Evolutionary conservation across 1,140 invertebrate genomes (phyloP).

Genomic region (Formica selysi): DNA sequence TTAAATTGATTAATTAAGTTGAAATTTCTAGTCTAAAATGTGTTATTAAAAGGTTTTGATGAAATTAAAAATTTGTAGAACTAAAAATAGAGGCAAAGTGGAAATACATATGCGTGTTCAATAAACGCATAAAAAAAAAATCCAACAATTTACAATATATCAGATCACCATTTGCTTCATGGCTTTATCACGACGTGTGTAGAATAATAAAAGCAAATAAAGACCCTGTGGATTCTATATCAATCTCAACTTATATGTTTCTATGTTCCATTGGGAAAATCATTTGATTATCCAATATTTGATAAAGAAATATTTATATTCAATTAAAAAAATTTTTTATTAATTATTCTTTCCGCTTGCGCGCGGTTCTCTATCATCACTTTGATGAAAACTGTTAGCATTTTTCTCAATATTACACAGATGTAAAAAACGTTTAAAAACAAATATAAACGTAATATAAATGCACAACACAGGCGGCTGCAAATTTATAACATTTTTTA

Average conservation of each 20-base stretch:
- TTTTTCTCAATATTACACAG: background rate
- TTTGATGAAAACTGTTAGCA: background rate
- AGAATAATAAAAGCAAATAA: conserved; percentile 28
- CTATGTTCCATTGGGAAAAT: background rate
- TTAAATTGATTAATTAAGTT: background rate
- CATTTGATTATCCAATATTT: background rate
- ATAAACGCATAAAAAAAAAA: conserved; percentile 16
- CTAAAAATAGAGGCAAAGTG: background rate
- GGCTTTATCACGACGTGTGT: conserved; percentile 10
- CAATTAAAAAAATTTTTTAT: background rate
- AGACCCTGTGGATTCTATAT: conserved; percentile 33
- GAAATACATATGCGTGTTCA: too few relatives aligned
- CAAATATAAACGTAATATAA: background rate
- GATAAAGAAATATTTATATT: background rate
- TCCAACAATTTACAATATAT: conserved; percentile 18
- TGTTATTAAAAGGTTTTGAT: background rate
- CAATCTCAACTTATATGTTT: conserved; percentile 37
- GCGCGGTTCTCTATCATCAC: background rate
- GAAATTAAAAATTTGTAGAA: background rate
- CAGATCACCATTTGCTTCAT: background rate
- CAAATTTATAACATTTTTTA: conserved; percentile 28
- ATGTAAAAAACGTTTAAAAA: conserved; percentile 1
- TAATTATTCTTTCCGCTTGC: background rate
- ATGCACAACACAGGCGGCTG: background rate
- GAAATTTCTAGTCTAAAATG: background rate